phyloP scores from a whole-genome alignment of 2,888 invertebrate species.

The Tenodera sinensis region DNA sequence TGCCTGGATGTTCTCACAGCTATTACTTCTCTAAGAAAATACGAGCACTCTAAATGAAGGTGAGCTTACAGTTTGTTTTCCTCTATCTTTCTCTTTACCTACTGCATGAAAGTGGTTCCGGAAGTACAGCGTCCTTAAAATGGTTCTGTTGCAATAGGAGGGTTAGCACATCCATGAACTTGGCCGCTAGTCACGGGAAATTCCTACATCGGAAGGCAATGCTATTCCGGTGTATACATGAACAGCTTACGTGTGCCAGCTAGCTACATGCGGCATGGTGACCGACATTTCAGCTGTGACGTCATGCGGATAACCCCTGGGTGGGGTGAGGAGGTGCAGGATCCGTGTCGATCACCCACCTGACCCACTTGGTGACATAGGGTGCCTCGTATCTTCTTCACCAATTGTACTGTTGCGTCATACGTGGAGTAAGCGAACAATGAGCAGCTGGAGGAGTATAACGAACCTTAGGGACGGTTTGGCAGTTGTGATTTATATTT shows the following conservation, averaged over 20 bases:
- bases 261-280: background rate
- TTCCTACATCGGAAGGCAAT: background rate
- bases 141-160: background rate
- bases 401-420: background rate
- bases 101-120: no score
- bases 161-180: background rate
- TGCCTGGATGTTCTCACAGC: no score
- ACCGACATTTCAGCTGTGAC: background rate
- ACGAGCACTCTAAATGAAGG: no score
- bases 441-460: background rate
- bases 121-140: no score
- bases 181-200: background rate
- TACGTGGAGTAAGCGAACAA: background rate
- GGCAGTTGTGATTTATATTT: no score
- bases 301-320: background rate
- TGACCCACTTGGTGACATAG: background rate
- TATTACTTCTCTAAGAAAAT: no score
- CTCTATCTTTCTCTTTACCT: no score
- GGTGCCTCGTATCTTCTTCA: background rate
- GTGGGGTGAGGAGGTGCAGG: background rate
- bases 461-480: no score
- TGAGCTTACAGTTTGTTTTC: no score
- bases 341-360: background rate
- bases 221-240: background rate
- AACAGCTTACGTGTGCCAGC: background rate